Base-by-base conservation (phyloP, 2,888 invertebrate species). In the Melikaiella ostensackeni region DNA sequence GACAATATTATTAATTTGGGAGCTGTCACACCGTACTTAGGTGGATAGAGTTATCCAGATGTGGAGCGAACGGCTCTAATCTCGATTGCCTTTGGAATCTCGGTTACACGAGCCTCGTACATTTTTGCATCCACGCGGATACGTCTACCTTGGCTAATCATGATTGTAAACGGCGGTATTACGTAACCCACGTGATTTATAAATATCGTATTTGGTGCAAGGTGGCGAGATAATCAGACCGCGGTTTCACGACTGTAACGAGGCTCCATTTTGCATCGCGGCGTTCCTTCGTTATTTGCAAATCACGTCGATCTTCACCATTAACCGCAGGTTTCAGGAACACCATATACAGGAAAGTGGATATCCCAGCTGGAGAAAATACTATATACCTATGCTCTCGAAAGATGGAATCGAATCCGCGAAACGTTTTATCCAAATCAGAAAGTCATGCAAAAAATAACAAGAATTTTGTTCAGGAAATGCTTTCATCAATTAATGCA, bases 191-290 rank as follows among this genome's bases (percentile, higher is more conserved):
- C 27, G 70, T 70, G 70, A 70, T 70, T 70, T 70, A 70, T 70
- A 70, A 70, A 70, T 70, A 70, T 70, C 70, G 70, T 70, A 70
- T 70, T 70, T 70, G 50, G 70, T 50, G 70, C 70, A 70, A 70
- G 70, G 70, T 70, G 70, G 70, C 50, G 70, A 70, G 70, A 70
- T 70, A 70, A 70, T 70, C 70, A 30, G 70, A 70, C 50, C 70
- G 50, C 70, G 13, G 70, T 70, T 70, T 70, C 70, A 70, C 50
- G 70, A 70, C 70, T 70, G 46, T 46, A 66, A 66, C 66, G 30
- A 70, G 70, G 50, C 70, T 55, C 70, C 21, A 50, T 55, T 70
- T 70, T 50, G 50, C 70, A 70, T 70, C 70, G 70, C 50, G 33
- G 70, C 30, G 50, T 70, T 70, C 50, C 50, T 70, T 70, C 70